phyloP scores from a whole-genome alignment of 2,797 vertebrate species.

The Leptoclinus maculatus region DNA sequence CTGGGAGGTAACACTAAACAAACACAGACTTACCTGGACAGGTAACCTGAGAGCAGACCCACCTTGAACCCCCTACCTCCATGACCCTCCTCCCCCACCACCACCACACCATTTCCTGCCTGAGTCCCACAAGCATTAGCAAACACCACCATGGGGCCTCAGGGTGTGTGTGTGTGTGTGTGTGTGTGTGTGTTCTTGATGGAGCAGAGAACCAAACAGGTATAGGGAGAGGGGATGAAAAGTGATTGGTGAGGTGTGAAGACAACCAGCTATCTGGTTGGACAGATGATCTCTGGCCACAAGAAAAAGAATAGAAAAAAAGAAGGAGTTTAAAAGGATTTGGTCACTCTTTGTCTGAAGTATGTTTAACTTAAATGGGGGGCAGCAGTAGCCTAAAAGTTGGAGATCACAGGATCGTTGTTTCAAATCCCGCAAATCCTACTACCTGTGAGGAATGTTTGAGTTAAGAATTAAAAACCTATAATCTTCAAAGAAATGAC shows the following conservation, averaged over 20 bases:
- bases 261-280: constrained; percentile 51
- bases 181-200: constrained; percentile 63
- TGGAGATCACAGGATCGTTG: constrained; percentile 42
- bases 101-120: constrained; percentile 57
- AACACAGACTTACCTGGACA: constrained; percentile 86
- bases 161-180: constrained; percentile 56
- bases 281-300: constrained; percentile 69
- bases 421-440: constrained; percentile 54
- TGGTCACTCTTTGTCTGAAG: constrained; percentile 42
- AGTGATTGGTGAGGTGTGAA: constrained; percentile 83
- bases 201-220: constrained; percentile 59
- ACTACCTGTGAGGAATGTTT: constrained; percentile 35
- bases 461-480: constrained; percentile 16
- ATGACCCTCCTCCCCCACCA: not conserved
- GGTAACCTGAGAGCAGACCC: constrained; percentile 82
- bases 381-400: constrained; percentile 44
- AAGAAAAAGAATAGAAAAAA: constrained; percentile 26
- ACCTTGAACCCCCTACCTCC: constrained; percentile 50
- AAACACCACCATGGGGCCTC: constrained; percentile 50
- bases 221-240: constrained; percentile 58
- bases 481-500: constrained; percentile 24
- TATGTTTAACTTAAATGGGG: constrained; percentile 26
- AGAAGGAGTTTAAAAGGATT: constrained; percentile 56
- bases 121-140: constrained; percentile 56
- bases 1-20: constrained; percentile 81